Evolutionary conservation across 2,113 vertebrate genomes (phyloP).

Genomic region (Fregetta grallaria): DNA sequence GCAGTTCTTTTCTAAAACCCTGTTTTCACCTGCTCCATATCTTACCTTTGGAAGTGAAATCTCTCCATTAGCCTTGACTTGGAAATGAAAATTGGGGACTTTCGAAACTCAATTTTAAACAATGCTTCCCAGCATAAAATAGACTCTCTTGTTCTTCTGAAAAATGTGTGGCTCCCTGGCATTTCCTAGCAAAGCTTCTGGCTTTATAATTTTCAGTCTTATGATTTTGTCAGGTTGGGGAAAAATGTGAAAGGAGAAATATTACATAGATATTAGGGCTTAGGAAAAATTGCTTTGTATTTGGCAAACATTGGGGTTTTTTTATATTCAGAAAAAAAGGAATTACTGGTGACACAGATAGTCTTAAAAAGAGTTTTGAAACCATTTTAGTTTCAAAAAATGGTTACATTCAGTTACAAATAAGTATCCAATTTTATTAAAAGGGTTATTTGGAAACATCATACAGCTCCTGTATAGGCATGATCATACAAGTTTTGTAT

Average conservation of each 20-base stretch:
- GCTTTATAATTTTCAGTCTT: slow-evolving; percentile 9
- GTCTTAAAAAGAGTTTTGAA: neutral
- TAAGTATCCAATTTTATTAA: neutral
- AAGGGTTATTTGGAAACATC: neutral
- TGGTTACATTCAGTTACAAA: neutral
- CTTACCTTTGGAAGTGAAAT: slow-evolving; percentile 19
- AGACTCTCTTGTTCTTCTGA: neutral
- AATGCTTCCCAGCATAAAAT: slow-evolving; percentile 26
- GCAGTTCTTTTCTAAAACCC: slow-evolving; percentile 6
- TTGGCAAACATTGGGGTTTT: neutral
- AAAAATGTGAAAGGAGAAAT: neutral
- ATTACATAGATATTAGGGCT: neutral
- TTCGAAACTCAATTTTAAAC: slow-evolving; percentile 24
- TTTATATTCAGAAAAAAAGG: neutral
- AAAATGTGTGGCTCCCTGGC: slow-evolving; percentile 21
- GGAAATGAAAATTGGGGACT: slow-evolving; percentile 23
- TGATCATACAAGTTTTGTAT: neutral
- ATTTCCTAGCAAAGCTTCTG: slow-evolving; percentile 38
- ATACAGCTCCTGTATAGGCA: neutral
- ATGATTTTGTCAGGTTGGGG: neutral
- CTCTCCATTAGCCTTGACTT: slow-evolving; percentile 20
- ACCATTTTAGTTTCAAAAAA: neutral
- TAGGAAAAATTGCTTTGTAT: neutral
- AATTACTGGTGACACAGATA: neutral
- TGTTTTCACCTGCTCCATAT: neutral